These are phyloP conservation scores for Aricia agestis DNA, from an alignment of 1,140 invertebrate genomes.

Conservation along the genomic window DNA sequence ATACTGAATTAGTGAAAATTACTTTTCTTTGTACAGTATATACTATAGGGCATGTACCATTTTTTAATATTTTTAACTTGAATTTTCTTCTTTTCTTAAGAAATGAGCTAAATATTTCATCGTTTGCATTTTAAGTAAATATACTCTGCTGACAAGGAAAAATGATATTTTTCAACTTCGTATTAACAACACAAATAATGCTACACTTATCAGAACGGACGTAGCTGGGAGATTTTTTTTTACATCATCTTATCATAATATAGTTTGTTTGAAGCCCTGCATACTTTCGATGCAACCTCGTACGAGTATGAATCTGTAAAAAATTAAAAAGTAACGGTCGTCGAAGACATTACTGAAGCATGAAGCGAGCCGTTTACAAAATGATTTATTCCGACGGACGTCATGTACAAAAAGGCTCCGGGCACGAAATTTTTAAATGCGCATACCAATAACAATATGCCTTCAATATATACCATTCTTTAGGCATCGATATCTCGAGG, in stretches of 20 bases:
- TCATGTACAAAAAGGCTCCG: background rate
- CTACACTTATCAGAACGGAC: no score
- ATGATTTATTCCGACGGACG: background rate
- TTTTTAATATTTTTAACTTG: no score
- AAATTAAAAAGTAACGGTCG: background rate
- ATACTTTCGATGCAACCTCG: background rate
- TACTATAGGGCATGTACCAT: no score
- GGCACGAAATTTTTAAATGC: constrained; percentile 15
- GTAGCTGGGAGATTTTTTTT: no score
- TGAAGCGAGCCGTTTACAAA: constrained; percentile 6
- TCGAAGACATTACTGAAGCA: background rate
- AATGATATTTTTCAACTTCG: no score
- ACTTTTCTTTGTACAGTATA: background rate
- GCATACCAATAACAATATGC: constrained; percentile 12
- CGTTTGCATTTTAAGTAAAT: no score
- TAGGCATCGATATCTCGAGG: background rate
- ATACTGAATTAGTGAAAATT: background rate
- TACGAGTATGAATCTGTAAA: background rate
- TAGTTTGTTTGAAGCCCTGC: no score
- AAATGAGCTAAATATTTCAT: no score
- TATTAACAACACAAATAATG: no score
- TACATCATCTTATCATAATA: no score
- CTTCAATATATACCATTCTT: background rate
- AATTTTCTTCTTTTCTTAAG: no score
- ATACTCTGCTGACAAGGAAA: no score